Conservation (phyloP, 1,140 invertebrate species). For the Eumeta japonica region DNA sequence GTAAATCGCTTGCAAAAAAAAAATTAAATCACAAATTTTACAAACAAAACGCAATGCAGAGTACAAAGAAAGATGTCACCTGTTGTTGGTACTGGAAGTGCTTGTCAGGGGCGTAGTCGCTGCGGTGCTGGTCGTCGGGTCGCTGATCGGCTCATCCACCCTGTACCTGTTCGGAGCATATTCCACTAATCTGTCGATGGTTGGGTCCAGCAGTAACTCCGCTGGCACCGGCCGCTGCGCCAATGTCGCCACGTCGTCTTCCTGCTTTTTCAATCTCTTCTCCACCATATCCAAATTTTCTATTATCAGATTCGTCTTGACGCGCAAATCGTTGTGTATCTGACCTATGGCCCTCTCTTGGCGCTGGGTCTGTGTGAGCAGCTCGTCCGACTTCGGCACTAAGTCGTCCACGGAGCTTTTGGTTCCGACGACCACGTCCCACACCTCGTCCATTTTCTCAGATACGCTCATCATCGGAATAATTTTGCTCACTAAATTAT, state of each 20-base stretch:
- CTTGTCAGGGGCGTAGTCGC: slow-evolving; percentile 27
- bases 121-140: slow-evolving; percentile 44
- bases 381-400: slow-evolving; percentile 80
- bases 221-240: slow-evolving; percentile 70
- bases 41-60: too few species aligned
- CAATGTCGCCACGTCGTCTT: slow-evolving; percentile 72
- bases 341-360: slow-evolving; percentile 84
- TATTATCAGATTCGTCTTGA: slow-evolving; percentile 84
- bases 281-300: slow-evolving; percentile 84
- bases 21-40: too few species aligned
- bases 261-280: slow-evolving; percentile 78
- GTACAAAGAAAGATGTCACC: slow-evolving; percentile 44
- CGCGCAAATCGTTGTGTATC: slow-evolving; percentile 78
- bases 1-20: too few species aligned
- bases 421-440: slow-evolving; percentile 83
- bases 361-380: slow-evolving; percentile 80
- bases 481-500: slow-evolving; percentile 74
- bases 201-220: slow-evolving; percentile 73
- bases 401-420: slow-evolving; percentile 82
- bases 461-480: slow-evolving; percentile 80
- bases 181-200: slow-evolving; percentile 73
- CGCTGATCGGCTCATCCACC: slow-evolving; percentile 38
- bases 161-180: slow-evolving; percentile 68
- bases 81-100: slow-evolving; percentile 31
- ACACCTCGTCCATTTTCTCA: slow-evolving; percentile 87